Evolutionary conservation across 1,140 invertebrate species (phyloP), one percentile per base, ranked within the genome.

Genomic region (Neodiprion pinetum): DNA sequence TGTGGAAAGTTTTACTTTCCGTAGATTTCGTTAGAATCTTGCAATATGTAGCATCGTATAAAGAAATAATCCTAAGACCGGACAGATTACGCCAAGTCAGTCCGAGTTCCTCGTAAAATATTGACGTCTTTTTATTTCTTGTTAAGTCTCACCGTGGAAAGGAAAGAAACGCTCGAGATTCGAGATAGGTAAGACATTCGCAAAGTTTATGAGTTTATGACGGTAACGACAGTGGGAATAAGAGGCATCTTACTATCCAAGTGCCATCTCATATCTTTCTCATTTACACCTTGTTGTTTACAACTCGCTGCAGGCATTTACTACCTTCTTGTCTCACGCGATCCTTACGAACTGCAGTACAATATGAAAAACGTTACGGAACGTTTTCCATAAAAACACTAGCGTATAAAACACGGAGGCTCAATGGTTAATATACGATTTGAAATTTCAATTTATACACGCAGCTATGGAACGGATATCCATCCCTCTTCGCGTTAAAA

Each of bases 221-320:
- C 73, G n/a, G 11, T 75, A 65, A 61, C 75, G 48, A 68, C 73
- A 40, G 66, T 67, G 72, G 73, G 17, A 79, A 80, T 80, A 77
- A 78, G 79, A 79, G 79, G 77, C 67, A 73, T 75, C 79, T 74
- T 80, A 80, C 80, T 80, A 81, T 79, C 80, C 74, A 81, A 79
- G 77, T 80, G 74, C 74, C 74, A 76, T 77, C 74, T 80, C 79
- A 68, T 80, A 80, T 79, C 80, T 80, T 79, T 81, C 80, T 80
- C 80, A 81, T 81, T 81, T 80, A 79, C 77, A 73, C 79, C 75
- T 77, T 81, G 79, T 77, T 81, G 79, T 80, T 81, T 80, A 80
- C 80, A 80, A 75, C 80, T 61, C 76, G 71, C 23, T 70, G 73
- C 77, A 74, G n/a, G 53, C n/a, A 61, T 5, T 80, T 81, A 81